These are phyloP conservation scores for Ctenodactylus gundi DNA, from an alignment of 2,113 vertebrate genomes.

Conservation along the genomic window DNA sequence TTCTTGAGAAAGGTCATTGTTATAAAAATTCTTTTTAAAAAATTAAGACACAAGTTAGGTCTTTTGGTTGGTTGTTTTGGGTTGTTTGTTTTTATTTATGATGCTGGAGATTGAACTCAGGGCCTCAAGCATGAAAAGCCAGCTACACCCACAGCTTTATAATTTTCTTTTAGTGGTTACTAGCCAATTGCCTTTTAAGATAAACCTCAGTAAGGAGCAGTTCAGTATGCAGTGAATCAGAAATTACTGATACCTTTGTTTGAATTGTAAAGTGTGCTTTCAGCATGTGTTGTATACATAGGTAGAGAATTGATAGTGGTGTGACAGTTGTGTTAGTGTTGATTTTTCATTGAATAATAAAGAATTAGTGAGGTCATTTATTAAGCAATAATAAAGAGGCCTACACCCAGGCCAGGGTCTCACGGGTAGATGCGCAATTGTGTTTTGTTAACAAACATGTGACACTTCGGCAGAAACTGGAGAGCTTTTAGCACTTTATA, in stretches of 20 bases:
- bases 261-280: conserved; percentile 41
- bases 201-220: not conserved
- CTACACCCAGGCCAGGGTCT: not conserved
- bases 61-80: not conserved
- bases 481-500: conserved; percentile 34
- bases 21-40: not conserved
- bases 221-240: not conserved
- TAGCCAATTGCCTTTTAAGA: conserved; percentile 37
- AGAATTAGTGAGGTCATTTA: conserved; percentile 24
- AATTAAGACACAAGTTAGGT: conserved; percentile 36
- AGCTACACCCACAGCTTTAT: not conserved
- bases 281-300: not conserved
- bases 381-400: conserved; percentile 9
- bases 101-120: not conserved
- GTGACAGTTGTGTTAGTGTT: not conserved
- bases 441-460: conserved; percentile 7
- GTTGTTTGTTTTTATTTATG: not conserved
- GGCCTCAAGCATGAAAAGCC: too few species aligned
- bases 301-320: not conserved
- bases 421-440: not conserved
- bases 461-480: not conserved
- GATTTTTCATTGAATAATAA: not conserved
- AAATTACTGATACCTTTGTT: conserved; percentile 38
- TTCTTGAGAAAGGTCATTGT: not conserved
- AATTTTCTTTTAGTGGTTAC: not conserved